Evolutionary conservation across 2,797 vertebrate genomes (phyloP), one percentile per base, ranked within the genome.

Genomic region (Karalla daura): DNA sequence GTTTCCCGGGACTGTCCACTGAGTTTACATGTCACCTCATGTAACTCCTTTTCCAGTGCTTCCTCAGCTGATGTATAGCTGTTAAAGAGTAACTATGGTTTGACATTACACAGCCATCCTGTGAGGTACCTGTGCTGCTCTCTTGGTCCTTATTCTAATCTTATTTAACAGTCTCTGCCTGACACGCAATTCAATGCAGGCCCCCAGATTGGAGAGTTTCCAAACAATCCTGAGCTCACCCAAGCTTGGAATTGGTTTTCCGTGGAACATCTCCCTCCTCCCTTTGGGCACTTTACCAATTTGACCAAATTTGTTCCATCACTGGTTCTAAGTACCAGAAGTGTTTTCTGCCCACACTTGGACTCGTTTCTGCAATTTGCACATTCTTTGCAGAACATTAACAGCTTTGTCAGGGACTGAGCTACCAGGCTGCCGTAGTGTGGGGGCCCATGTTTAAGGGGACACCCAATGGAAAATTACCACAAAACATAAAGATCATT

Each of bases 191-290:
- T 93, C 92, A 91, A 92, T 92, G 92, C 91, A 87, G 88, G 85
- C 86, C 89, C 85, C 82, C 86, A 93, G 93, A 94, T 93, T 94
- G 94, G 94, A 95, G 92, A 93, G 91, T 94, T 94, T 95, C 94
- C 94, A 95, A 94, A 95, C 94, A 95, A 95, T 95, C 93, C 94
- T 91, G 92, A 93, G 93, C 91, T 94, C 94, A 95, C 92, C 93
- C 93, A 94, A 93, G 94, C 94, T 95, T 95, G 93, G 94, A 94
- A 95, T 95, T 95, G 94, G 93, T 95, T 95, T 95, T 94, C 92
- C 78, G 93, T 94, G 93, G 93, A 95, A 94, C 93, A 94, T 94
- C 93, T 94, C 93, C 93, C 91, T 92, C 93, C 93, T 94, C 93
- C 94, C 93, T 95, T 94, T 92, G 93, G 94, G 94, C 94, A 94